A percentile compares a stretch with the other conserved stretches of the same genome.
phyloP scores from a whole-genome alignment of 2,888 invertebrate genomes.

The Drosophila diplacantha region DNA sequence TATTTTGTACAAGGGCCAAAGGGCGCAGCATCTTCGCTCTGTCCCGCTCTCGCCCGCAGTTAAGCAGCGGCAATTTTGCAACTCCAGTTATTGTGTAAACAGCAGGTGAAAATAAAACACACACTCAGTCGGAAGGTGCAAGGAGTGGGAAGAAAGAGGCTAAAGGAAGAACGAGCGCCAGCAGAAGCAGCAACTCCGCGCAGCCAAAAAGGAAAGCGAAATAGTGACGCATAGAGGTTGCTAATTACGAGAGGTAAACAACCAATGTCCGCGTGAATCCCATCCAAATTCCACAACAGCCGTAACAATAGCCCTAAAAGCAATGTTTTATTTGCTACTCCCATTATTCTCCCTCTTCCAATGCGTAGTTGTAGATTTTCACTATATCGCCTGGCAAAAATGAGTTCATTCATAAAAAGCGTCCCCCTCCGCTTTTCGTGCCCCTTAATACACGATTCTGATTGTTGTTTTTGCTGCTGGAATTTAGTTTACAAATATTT shows the following conservation, averaged over 20 bases:
- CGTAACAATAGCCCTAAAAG: conserved; percentile 7
- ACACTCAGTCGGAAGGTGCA: not conserved
- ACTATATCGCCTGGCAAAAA: conserved; percentile 8
- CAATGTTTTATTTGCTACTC: conserved; percentile 1
- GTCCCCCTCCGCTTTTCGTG: conserved; percentile 1
- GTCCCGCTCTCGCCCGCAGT: not conserved
- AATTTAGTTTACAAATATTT: conserved; percentile 27
- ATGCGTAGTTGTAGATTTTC: conserved; percentile 33
- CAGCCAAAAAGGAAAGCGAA: conserved; percentile 13
- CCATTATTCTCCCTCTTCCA: not conserved
- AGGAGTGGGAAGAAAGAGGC: conserved; percentile 6
- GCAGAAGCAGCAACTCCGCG: conserved; percentile 25
- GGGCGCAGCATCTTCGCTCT: conserved; percentile 37
- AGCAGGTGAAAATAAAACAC: conserved; percentile 36
- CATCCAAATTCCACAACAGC: conserved; percentile 12
- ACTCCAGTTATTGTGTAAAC: conserved; percentile 29
- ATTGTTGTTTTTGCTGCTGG: conserved; percentile 8
- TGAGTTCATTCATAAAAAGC: conserved; percentile 59
- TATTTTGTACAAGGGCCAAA: conserved; percentile 32
- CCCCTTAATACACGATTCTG: not conserved
- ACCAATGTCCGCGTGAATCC: not conserved
- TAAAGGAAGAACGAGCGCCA: conserved; percentile 17
- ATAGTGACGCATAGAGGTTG: conserved; percentile 42
- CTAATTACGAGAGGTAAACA: conserved; percentile 46
- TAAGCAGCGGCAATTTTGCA: conserved; percentile 14